Evolutionary conservation across 2,888 invertebrate genomes (phyloP).

Genomic region (Scaptomyza tumidula): DNA sequence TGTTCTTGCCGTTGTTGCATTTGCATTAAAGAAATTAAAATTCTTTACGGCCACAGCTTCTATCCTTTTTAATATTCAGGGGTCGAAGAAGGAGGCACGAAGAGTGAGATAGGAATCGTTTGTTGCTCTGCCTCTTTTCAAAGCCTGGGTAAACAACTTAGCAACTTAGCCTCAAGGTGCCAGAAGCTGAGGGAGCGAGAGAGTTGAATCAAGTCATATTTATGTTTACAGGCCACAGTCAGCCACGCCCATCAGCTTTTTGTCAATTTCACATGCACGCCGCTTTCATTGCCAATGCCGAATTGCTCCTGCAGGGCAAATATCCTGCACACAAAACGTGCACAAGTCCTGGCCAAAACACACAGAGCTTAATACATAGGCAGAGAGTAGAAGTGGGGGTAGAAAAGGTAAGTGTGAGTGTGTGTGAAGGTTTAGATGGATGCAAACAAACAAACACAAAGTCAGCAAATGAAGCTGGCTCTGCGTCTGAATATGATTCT

Average conservation of each 20-base stretch:
- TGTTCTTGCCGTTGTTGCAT: conserved; percentile 29
- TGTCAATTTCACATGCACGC: conserved; percentile 72
- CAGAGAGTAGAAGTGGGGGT: background rate
- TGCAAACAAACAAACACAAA: conserved; percentile 37
- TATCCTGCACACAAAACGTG: conserved; percentile 68
- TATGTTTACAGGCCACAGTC: conserved; percentile 54
- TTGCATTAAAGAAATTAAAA: conserved; percentile 76
- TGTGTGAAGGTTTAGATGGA: background rate
- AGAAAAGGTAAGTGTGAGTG: background rate
- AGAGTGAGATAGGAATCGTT: conserved; percentile 17
- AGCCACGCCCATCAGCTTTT: conserved; percentile 58
- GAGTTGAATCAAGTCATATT: conserved; percentile 60
- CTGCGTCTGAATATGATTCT: conserved; percentile 18
- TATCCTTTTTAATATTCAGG: background rate
- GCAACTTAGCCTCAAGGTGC: conserved; percentile 66
- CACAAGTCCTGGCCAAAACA: conserved; percentile 58
- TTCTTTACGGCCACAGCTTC: conserved; percentile 17
- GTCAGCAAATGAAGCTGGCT: conserved; percentile 22
- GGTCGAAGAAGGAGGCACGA: background rate
- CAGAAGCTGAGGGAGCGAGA: conserved; percentile 25
- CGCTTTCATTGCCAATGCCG: conserved; percentile 61
- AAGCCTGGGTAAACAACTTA: conserved; percentile 71
- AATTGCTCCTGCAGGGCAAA: conserved; percentile 73
- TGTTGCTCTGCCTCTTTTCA: conserved; percentile 51
- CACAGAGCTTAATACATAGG: conserved; percentile 11